A percentile compares a stretch with the other conserved stretches of the same genome.
Conservation (phyloP, 2,113 vertebrate species). For the Mormyrus lacerda region DNA sequence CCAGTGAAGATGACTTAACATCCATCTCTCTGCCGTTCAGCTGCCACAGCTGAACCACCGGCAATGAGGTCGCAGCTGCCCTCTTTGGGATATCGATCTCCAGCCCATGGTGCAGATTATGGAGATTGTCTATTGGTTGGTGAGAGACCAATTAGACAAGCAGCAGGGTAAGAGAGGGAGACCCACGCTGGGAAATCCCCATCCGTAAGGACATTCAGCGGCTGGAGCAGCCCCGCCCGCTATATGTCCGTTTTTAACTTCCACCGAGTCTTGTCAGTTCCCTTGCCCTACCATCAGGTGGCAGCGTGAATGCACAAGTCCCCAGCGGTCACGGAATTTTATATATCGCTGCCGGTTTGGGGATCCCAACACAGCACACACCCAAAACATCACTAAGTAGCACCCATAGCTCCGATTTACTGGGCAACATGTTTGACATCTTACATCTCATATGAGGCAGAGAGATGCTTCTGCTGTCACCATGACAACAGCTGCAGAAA, state of each 20-base stretch:
- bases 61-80: neutral
- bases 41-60: neutral
- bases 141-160: neutral
- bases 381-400: neutral
- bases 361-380: slow-evolving; percentile 69
- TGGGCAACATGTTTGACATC: neutral
- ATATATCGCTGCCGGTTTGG: slow-evolving; percentile 71
- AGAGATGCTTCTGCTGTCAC: slow-evolving; percentile 70
- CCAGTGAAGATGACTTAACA: neutral
- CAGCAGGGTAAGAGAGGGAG: neutral
- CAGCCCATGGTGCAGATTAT: slow-evolving; percentile 63
- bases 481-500: slow-evolving; percentile 51
- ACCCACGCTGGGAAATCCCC: neutral
- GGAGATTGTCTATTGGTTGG: slow-evolving; percentile 68
- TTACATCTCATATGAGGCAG: slow-evolving; percentile 52
- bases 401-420: neutral
- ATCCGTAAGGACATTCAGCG: neutral
- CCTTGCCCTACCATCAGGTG: slow-evolving; percentile 51
- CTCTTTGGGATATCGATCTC: slow-evolving; percentile 8
- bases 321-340: slow-evolving; percentile 66
- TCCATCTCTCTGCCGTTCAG: neutral
- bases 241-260: neutral
- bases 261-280: neutral
- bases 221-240: neutral
- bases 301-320: slow-evolving; percentile 66